Evolutionary conservation across 2,797 vertebrate genomes (phyloP).

Genomic region (Acanthiza pusilla): DNA sequence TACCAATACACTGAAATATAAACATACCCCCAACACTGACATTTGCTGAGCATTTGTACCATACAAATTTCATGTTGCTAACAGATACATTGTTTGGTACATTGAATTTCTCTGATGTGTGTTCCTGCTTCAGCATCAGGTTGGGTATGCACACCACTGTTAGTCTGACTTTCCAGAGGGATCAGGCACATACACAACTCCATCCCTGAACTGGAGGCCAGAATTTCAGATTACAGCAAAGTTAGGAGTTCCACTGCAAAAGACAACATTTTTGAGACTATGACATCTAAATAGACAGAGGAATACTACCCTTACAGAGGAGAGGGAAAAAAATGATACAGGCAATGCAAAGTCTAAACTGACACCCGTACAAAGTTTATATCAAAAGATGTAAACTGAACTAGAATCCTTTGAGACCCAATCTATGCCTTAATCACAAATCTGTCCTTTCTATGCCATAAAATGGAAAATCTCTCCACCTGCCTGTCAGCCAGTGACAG

Average conservation of each 20-base stretch:
- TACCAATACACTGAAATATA: background rate
- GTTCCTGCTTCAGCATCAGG: background rate
- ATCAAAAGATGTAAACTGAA: constrained; percentile 23
- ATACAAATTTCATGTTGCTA: background rate
- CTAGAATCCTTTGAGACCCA: background rate
- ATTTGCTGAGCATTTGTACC: background rate
- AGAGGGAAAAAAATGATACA: background rate
- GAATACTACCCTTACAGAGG: background rate
- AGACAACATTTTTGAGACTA: background rate
- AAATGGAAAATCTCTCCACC: constrained; percentile 25
- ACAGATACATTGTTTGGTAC: background rate
- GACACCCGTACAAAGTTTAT: background rate
- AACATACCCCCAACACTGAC: background rate
- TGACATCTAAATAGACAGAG: background rate
- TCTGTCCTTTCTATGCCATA: background rate
- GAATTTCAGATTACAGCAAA: background rate
- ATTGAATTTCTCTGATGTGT: background rate
- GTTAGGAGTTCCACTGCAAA: background rate
- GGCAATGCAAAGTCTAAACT: background rate
- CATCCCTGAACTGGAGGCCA: background rate
- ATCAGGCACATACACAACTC: background rate
- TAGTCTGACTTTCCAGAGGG: background rate
- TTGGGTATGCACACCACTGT: background rate
- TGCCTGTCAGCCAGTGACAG: constrained; percentile 26
- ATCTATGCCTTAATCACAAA: constrained; percentile 12